Evolutionary conservation across 2,888 invertebrate species (phyloP).

Genomic region (Platycheirus rosarum): DNA sequence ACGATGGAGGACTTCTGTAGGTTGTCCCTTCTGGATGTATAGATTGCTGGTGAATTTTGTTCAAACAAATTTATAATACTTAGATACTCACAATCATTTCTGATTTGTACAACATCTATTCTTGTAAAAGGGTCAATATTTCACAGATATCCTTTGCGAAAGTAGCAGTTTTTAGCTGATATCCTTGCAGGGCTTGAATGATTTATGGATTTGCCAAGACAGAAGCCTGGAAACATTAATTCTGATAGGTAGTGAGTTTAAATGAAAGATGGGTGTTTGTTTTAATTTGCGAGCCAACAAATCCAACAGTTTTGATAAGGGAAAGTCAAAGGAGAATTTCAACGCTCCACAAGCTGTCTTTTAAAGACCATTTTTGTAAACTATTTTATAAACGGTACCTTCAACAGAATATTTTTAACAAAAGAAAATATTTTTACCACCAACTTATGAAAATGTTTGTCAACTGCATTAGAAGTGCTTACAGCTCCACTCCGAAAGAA

Average conservation of each 20-base stretch:
- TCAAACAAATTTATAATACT: slow-evolving; percentile 57
- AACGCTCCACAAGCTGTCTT: neutral
- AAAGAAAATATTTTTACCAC: no score
- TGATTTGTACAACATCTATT: slow-evolving; percentile 28
- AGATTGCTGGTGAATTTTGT: slow-evolving; percentile 36
- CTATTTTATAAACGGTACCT: no score
- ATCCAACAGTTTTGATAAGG: no score
- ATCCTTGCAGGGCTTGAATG: slow-evolving; percentile 46
- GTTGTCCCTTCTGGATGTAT: neutral
- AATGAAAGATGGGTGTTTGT: neutral
- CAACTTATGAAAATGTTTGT: no score
- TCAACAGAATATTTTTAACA: no score
- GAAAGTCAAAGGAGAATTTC: slow-evolving; percentile 2
- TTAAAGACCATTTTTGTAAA: no score
- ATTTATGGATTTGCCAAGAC: slow-evolving; percentile 62
- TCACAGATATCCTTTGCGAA: slow-evolving; percentile 50
- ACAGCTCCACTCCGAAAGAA: no score
- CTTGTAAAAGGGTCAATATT: slow-evolving; percentile 23
- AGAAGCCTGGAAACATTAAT: slow-evolving; percentile 39
- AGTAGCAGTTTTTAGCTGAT: slow-evolving; percentile 53
- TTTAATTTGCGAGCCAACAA: no score
- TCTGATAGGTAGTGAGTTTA: neutral
- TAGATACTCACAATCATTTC: slow-evolving; percentile 40
- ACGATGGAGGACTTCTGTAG: neutral
- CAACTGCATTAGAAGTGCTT: no score